phyloP scores from a whole-genome alignment of 2,797 vertebrate genomes.

The Eleutherodactylus coqui region DNA sequence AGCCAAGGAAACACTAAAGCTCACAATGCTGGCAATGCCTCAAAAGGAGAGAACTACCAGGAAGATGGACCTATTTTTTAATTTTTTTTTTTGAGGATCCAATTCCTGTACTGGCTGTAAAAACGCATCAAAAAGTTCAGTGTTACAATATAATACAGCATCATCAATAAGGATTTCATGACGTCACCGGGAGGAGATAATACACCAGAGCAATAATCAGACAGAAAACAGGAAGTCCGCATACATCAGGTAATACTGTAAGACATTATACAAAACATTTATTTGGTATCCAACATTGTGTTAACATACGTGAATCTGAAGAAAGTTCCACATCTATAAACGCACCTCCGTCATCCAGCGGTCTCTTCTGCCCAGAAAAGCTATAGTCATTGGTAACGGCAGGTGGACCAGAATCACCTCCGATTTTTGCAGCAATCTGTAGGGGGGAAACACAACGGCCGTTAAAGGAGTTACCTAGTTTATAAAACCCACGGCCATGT shows the following conservation, averaged over 20 bases:
- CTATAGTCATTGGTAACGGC: conserved; percentile 90
- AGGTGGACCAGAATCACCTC: conserved; percentile 88
- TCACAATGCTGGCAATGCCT: no score
- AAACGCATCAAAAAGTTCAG: not conserved
- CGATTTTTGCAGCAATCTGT: conserved; percentile 98
- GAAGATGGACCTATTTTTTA: no score
- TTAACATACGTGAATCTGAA: not conserved
- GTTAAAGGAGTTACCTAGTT: not conserved
- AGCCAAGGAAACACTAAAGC: no score
- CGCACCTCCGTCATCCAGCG: conserved; percentile 98
- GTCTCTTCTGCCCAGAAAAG: conserved; percentile 97
- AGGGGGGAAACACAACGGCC: not conserved
- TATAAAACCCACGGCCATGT: not conserved
- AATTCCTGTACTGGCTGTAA: not conserved
- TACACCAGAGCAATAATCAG: not conserved
- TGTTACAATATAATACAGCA: not conserved
- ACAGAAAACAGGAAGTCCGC: not conserved
- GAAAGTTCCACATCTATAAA: conserved; percentile 45
- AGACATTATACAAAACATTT: not conserved
- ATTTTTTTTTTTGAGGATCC: no score
- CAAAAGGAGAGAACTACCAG: no score
- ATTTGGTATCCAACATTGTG: not conserved
- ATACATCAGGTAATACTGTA: not conserved
- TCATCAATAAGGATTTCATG: not conserved
- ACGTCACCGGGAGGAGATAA: not conserved